Conservation (phyloP, 2,113 vertebrate genomes). For the Limanda limanda region DNA sequence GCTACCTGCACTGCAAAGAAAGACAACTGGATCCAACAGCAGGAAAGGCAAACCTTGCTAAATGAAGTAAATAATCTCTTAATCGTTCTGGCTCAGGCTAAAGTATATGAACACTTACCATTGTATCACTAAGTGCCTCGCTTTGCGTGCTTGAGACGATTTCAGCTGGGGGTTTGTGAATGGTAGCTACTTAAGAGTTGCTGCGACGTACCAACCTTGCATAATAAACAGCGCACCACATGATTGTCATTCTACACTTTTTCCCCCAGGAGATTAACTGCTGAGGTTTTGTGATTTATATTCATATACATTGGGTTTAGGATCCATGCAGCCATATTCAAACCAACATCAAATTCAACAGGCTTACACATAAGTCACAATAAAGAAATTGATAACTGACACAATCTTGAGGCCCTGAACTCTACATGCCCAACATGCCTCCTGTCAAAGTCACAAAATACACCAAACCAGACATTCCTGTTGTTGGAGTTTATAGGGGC, state of each 20-base stretch:
- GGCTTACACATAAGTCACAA: no score
- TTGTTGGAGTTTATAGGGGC: neutral
- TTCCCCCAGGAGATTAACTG: neutral
- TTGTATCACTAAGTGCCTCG: conserved; percentile 37
- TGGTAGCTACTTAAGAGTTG: neutral
- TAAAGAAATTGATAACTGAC: neutral
- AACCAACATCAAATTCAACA: neutral
- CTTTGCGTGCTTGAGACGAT: conserved; percentile 5
- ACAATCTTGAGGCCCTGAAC: neutral
- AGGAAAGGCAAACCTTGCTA: conserved; percentile 2
- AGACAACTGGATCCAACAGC: neutral
- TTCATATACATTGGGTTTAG: neutral
- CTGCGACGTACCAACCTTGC: conserved; percentile 9
- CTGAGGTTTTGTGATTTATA: neutral
- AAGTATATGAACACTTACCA: conserved; percentile 41
- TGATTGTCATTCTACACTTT: conserved; percentile 21
- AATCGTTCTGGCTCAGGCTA: conserved; percentile 40
- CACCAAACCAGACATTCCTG: neutral
- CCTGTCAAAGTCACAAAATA: neutral
- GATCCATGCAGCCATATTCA: neutral
- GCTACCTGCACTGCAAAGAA: neutral
- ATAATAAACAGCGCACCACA: conserved; percentile 34
- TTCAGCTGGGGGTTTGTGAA: conserved; percentile 13
- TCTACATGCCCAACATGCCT: neutral
- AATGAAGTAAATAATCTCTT: conserved; percentile 26